phyloP scores from a whole-genome alignment of 1,140 invertebrate genomes.

The Luehdorfia chinensis region DNA sequence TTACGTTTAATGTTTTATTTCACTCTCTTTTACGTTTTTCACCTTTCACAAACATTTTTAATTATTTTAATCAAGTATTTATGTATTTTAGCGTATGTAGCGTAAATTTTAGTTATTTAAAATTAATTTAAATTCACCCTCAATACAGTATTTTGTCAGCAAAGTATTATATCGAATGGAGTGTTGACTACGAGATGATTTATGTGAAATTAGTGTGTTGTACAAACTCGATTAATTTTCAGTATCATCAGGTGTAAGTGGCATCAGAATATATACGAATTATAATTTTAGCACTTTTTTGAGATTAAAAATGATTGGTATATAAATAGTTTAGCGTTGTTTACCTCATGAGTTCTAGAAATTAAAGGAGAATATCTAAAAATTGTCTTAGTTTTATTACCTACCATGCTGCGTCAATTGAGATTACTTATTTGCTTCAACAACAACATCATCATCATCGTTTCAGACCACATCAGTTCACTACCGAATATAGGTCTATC shows the following conservation, averaged over 20 bases:
- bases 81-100: slow-evolving; percentile 65
- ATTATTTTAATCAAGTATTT: slow-evolving; percentile 63
- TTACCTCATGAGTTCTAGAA: slow-evolving; percentile 76
- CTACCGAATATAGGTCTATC: no score
- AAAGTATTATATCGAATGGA: slow-evolving; percentile 39
- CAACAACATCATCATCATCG: no score
- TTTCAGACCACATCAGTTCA: no score
- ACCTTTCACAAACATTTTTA: slow-evolving; percentile 44
- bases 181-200: slow-evolving; percentile 31
- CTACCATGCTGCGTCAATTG: no score
- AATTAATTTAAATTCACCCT: slow-evolving; percentile 39
- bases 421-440: no score
- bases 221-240: slow-evolving; percentile 30
- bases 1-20: slow-evolving; percentile 60
- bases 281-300: slow-evolving; percentile 37
- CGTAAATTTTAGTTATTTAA: slow-evolving; percentile 63
- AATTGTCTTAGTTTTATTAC: slow-evolving; percentile 32
- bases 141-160: slow-evolving; percentile 48
- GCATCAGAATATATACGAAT: slow-evolving; percentile 28
- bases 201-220: slow-evolving; percentile 20
- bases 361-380: slow-evolving; percentile 71
- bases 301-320: slow-evolving; percentile 57
- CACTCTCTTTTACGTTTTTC: slow-evolving; percentile 38
- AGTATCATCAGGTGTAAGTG: slow-evolving; percentile 28
- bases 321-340: slow-evolving; percentile 67